Evolutionary conservation across 2,113 vertebrate genomes (phyloP).

Genomic region (Brevimyrus niger): DNA sequence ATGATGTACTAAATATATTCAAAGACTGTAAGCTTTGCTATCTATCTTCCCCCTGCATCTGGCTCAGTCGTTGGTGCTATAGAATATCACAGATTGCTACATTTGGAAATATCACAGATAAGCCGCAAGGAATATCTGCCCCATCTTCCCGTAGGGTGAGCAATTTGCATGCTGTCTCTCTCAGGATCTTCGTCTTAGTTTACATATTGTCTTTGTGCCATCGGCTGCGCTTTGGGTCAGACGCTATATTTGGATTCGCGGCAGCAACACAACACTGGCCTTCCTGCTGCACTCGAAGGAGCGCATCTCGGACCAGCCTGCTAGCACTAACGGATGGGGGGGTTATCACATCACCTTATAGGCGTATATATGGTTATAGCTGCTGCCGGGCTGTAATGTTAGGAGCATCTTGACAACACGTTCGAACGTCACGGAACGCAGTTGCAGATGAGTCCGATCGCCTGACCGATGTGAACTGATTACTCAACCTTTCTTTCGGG

Average conservation of each 20-base stretch:
- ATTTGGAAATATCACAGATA: not conserved
- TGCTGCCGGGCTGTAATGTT: not conserved
- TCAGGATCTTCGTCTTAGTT: not conserved
- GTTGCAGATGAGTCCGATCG: not conserved
- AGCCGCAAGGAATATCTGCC: not conserved
- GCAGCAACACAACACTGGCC: not conserved
- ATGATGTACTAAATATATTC: not conserved
- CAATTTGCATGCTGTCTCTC: not conserved
- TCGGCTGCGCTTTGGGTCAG: not conserved
- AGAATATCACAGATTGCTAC: not conserved
- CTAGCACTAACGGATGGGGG: no score
- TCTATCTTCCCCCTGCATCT: not conserved
- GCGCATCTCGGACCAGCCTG: not conserved
- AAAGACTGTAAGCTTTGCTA: not conserved
- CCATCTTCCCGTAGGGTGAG: not conserved
- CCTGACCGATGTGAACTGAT: not conserved
- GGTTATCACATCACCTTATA: not conserved
- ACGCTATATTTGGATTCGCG: not conserved
- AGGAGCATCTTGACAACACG: not conserved
- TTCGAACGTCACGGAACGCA: not conserved
- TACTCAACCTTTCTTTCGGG: not conserved
- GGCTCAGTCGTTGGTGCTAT: not conserved
- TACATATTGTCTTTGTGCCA: not conserved
- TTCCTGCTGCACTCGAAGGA: not conserved
- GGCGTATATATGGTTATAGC: not conserved